These are phyloP conservation scores for Heliangelus exortis DNA, from an alignment of 2,797 vertebrate genomes.

Conservation along the genomic window DNA sequence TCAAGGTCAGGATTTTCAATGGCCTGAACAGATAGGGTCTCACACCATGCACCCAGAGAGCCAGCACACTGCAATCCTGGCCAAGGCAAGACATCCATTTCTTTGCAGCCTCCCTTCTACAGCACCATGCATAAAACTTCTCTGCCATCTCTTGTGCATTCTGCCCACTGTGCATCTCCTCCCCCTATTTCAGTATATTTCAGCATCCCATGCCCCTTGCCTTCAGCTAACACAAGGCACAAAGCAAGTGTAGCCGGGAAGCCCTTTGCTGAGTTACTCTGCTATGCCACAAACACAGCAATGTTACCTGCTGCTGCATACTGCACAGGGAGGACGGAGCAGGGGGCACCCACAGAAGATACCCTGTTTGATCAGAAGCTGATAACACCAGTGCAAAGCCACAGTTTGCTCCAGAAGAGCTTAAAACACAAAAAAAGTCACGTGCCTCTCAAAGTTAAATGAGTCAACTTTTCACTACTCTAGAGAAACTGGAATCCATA, in stretches of 20 bases:
- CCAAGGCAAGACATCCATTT: background rate
- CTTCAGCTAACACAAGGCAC: background rate
- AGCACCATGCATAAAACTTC: background rate
- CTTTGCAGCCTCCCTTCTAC: background rate
- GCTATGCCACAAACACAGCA: background rate
- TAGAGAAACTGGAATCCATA: background rate
- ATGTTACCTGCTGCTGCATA: rapidly evolving
- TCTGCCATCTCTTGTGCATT: background rate
- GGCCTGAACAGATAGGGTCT: background rate
- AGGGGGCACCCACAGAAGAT: background rate
- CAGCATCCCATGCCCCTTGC: background rate
- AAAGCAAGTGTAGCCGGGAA: background rate
- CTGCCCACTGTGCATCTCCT: background rate
- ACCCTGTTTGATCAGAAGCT: slow-evolving; percentile 21
- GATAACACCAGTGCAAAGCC: background rate
- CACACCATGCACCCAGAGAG: background rate
- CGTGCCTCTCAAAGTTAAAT: rapidly evolving
- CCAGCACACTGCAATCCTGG: background rate
- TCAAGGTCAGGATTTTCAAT: slow-evolving; percentile 10
- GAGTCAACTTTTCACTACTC: background rate
- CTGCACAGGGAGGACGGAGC: background rate
- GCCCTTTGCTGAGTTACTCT: background rate
- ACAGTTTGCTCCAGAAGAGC: background rate
- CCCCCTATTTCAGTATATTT: background rate
- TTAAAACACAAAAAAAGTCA: background rate